Percentiles rank a stretch among this genome's conserved stretches.
Evolutionary conservation across 2,797 vertebrate species (phyloP).

Genomic region (Bradypodion ventrale): DNA sequence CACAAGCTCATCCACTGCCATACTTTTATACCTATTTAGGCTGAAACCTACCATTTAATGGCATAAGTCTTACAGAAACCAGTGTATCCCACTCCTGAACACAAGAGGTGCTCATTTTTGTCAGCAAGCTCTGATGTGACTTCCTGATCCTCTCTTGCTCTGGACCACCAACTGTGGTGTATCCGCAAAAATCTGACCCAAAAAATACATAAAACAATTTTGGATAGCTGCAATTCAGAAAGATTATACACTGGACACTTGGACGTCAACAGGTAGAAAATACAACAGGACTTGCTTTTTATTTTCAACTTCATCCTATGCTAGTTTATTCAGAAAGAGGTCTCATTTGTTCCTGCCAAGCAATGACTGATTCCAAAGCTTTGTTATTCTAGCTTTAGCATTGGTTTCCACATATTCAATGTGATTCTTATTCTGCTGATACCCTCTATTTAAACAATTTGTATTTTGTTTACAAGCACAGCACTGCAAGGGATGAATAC

Average conservation of each 20-base stretch:
- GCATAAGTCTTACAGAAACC: background rate
- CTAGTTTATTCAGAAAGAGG: background rate
- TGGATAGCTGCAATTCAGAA: background rate
- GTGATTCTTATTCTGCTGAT: background rate
- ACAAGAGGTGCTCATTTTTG: background rate
- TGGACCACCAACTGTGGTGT: background rate
- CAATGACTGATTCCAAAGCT: background rate
- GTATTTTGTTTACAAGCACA: background rate
- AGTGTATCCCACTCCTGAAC: background rate
- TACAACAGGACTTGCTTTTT: background rate
- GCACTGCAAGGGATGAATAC: background rate
- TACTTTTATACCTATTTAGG: background rate
- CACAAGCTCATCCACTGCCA: background rate
- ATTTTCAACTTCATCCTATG: background rate
- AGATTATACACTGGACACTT: background rate
- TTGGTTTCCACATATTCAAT: background rate
- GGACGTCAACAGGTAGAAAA: background rate
- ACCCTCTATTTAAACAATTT: background rate
- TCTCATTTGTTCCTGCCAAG: background rate
- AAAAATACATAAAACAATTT: background rate
- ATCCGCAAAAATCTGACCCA: background rate
- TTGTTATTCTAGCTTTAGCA: background rate
- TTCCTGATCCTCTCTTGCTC: background rate
- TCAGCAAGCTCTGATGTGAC: background rate
- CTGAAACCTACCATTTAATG: background rate